Evolutionary conservation across 2,888 invertebrate genomes (phyloP), one percentile per base, ranked within the genome.

Genomic region (Chrysolina americana): DNA sequence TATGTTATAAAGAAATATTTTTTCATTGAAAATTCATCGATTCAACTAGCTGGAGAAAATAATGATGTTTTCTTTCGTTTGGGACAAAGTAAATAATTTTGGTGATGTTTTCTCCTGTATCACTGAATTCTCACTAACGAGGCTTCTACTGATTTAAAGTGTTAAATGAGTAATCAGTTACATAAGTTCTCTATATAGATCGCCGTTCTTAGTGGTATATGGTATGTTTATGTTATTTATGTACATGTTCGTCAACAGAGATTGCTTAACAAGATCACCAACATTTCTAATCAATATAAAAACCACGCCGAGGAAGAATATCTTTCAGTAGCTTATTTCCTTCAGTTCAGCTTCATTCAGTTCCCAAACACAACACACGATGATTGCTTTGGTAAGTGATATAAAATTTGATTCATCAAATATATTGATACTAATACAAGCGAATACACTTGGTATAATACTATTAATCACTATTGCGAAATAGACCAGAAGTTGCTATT

Each of bases 151-250:
- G 53, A 53, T 21, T 53, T 11, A 15, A 28, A 50, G 59, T 59
- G 36, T 68, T 68, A 53, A 68, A 66, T 41, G 21, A 66, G 28
- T 68, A 68, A 66, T 41, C 19, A 66, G 4, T 68, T 68, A 68
- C n/a, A 56, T 68, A 68, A 68, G 53, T 53, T 53, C 41, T 53
- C 17, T 59, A 59, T 68, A 68, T 68, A 41, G 68, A 53, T 66
- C 15, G 65, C 15, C 50, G 36, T 36, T 68, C 41, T 53, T 17
- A 44, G 41, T 41, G 68, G 17, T 68, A 68, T 41, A 68, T 53
- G 68, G 68, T 68, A 53, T 68, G 53, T 53, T 21, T 53, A 53
- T 53, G 53, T 53, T 53, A 53, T 68, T 68, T 68, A 68, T 68
- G 68, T 53, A 68, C 53, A 68, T 68, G 66, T 53, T n/a, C 41